Percentiles rank a stretch among this genome's conserved stretches.
Conservation (phyloP, 2,888 invertebrate genomes). For the Coelinius sp. region DNA sequence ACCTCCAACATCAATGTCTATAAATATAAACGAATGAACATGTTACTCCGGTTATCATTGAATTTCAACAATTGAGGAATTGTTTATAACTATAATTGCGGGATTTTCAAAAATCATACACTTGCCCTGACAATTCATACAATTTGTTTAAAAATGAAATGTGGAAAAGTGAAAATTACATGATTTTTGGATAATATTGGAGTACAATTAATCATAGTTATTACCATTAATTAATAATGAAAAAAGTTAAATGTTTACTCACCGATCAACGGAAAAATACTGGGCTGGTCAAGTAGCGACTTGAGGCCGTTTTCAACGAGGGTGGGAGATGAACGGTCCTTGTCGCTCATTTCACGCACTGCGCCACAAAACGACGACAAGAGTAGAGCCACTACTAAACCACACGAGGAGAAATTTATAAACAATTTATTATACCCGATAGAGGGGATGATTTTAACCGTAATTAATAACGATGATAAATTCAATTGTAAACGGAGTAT, state of each 20-base stretch:
- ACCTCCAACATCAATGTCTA: background rate
- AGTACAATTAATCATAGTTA: background rate
- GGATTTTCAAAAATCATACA: no score
- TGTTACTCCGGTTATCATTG: background rate
- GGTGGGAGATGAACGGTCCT: slow-evolving; percentile 90
- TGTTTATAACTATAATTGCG: background rate
- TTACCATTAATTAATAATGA: background rate
- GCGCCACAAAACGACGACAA: slow-evolving; percentile 55
- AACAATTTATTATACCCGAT: background rate
- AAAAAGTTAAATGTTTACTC: slow-evolving; percentile 53
- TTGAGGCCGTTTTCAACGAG: slow-evolving; percentile 90
- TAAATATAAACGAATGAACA: background rate
- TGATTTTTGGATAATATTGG: background rate
- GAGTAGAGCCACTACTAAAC: background rate
- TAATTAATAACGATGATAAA: background rate
- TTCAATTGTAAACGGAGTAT: background rate
- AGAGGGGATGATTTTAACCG: background rate
- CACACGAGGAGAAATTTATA: slow-evolving; percentile 15
- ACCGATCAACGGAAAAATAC: slow-evolving; percentile 70
- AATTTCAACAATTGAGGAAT: background rate
- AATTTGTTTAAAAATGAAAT: no score
- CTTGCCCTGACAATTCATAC: no score
- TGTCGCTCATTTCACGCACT: slow-evolving; percentile 86
- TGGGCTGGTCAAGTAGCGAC: slow-evolving; percentile 86
- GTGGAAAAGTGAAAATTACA: no score